phyloP scores from a whole-genome alignment of 2,797 vertebrate species.

The Coilia nasus region DNA sequence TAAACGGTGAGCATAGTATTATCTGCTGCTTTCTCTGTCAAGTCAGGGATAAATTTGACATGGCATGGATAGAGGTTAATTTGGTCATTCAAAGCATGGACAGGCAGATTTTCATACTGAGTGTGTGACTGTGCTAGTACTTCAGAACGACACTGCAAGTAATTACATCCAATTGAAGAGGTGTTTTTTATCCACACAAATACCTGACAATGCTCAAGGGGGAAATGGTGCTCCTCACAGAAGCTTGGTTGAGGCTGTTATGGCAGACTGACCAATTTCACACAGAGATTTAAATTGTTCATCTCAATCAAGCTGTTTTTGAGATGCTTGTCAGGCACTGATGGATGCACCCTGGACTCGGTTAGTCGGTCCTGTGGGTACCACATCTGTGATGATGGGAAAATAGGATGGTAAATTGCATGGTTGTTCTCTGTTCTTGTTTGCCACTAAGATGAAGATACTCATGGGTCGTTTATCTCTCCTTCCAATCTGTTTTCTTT shows the following conservation, averaged over 20 bases:
- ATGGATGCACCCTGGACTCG: background rate
- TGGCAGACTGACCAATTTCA: background rate
- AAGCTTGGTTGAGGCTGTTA: background rate
- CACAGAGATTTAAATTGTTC: background rate
- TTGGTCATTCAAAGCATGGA: background rate
- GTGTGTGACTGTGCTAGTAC: background rate
- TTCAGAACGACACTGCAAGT: background rate
- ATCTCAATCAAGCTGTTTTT: conserved; percentile 9
- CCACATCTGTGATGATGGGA: background rate
- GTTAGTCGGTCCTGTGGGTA: background rate
- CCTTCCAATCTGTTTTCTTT: background rate
- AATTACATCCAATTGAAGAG: background rate
- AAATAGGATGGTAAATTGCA: background rate
- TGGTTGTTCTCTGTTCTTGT: background rate
- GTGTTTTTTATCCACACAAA: background rate
- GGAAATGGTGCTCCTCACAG: background rate
- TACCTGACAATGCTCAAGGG: background rate
- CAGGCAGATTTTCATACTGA: background rate
- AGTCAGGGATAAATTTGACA: background rate
- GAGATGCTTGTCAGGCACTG: background rate
- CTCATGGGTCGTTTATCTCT: background rate
- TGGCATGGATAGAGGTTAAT: background rate
- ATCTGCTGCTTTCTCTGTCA: too few relatives aligned
- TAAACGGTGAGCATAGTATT: too few relatives aligned
- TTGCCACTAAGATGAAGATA: background rate